phyloP scores from a whole-genome alignment of 2,888 invertebrate species.

The Choristoneura rosaceana region DNA sequence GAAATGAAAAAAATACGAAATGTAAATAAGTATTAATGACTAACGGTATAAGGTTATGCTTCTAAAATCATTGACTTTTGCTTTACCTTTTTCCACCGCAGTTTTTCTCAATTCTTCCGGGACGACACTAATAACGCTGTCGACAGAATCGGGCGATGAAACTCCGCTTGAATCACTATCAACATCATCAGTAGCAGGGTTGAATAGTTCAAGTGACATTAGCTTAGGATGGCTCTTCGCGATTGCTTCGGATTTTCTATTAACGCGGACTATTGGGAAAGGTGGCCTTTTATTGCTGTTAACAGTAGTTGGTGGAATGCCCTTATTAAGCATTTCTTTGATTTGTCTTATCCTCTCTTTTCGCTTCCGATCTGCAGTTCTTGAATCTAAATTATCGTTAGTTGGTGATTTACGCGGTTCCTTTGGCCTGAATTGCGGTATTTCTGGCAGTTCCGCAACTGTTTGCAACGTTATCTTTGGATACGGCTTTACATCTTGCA shows the following conservation, averaged over 20 bases:
- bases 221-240: constrained; percentile 90
- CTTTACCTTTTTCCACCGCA: constrained; percentile 78
- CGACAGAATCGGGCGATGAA: constrained; percentile 94
- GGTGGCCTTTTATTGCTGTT: constrained; percentile 71
- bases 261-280: constrained; percentile 90
- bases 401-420: constrained; percentile 64
- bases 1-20: constrained; percentile 49
- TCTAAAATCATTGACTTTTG: constrained; percentile 16
- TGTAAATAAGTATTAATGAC: neutral
- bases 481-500: constrained; percentile 81
- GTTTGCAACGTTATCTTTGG: constrained; percentile 87
- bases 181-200: constrained; percentile 95
- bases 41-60: neutral
- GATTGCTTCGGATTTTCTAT: constrained; percentile 85
- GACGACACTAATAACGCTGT: constrained; percentile 93
- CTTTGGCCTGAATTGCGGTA: constrained; percentile 84
- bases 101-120: constrained; percentile 85
- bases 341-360: constrained; percentile 89
- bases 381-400: constrained; percentile 74
- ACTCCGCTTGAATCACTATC: constrained; percentile 96
- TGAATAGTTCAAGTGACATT: constrained; percentile 93
- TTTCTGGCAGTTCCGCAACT: constrained; percentile 86
- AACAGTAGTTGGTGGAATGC: constrained; percentile 86
- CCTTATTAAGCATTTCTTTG: constrained; percentile 88
- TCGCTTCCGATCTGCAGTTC: constrained; percentile 82